These are phyloP conservation scores for Cheilosia soror DNA, from an alignment of 2,888 invertebrate genomes.

Conservation along the genomic window DNA sequence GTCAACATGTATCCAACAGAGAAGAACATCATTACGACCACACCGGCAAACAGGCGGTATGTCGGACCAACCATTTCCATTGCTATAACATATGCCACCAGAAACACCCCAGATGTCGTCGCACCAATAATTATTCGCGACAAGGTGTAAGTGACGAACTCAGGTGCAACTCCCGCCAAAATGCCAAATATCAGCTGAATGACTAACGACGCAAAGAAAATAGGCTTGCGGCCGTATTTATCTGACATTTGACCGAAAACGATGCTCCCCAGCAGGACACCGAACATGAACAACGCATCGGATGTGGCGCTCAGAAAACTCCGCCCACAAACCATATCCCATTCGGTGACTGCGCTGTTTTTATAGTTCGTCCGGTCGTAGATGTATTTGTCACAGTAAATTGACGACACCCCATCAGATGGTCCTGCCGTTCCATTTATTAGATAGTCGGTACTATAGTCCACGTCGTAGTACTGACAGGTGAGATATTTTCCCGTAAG, in stretches of 20 bases:
- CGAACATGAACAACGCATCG: slow-evolving; percentile 88
- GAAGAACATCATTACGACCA: slow-evolving; percentile 90
- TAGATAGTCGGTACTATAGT: slow-evolving; percentile 81
- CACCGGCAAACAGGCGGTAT: slow-evolving; percentile 88
- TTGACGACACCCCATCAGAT: slow-evolving; percentile 78
- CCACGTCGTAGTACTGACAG: slow-evolving; percentile 85
- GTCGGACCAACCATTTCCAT: slow-evolving; percentile 90
- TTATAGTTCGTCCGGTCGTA: slow-evolving; percentile 86
- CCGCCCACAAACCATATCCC: slow-evolving; percentile 88
- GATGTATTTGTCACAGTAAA: slow-evolving; percentile 85
- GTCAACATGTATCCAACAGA: slow-evolving; percentile 89
- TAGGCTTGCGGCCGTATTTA: slow-evolving; percentile 88
- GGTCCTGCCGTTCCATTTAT: slow-evolving; percentile 78
- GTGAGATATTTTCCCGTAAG: slow-evolving; percentile 84
- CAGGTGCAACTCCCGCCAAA: slow-evolving; percentile 87
- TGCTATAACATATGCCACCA: slow-evolving; percentile 92
- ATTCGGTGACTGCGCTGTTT: slow-evolving; percentile 88
- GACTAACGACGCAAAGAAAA: slow-evolving; percentile 89
- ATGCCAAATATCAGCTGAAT: slow-evolving; percentile 89
- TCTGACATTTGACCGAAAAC: slow-evolving; percentile 90
- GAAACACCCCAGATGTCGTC: slow-evolving; percentile 90
- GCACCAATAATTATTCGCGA: slow-evolving; percentile 88
- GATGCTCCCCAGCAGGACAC: slow-evolving; percentile 89
- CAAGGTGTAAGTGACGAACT: slow-evolving; percentile 88
- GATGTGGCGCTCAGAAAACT: slow-evolving; percentile 87